Base-by-base conservation (phyloP, 2,888 invertebrate genomes). In the Drosophila algonquin region DNA sequence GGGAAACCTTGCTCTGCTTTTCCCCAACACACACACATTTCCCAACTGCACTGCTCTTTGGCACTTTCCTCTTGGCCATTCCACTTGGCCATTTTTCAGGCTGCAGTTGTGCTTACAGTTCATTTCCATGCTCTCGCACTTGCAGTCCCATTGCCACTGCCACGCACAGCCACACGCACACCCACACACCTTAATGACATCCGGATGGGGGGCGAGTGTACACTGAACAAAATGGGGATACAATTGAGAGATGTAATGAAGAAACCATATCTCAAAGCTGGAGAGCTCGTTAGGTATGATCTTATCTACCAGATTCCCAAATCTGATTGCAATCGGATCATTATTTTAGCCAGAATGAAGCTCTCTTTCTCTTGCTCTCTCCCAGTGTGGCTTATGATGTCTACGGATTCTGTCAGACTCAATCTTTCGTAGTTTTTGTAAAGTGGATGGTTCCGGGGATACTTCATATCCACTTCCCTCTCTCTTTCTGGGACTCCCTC, bases 111-210 rank as follows among this genome's bases (percentile, higher is more conserved):
- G 67, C 60, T 67, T 65, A 84, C 71, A 84, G 84, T 83, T 83
- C 79, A 83, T 86, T 86, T 83, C 68, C 79, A 87, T 81, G 72
- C 73, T 40, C 40, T 40, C 40, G 69, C 50, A 30, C 63, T 52
- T 52, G 51, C 18, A 48, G 48, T 48, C 12, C 12, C 40, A 40
- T 6, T 40, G 5, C 40, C 40, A 40, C 40, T n/a, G 2, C 40
- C 40, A 47, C 59, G 48, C 62, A 45, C n/a, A 18, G n/a, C 14
- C 44, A n/a, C 16, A 40, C 48, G 24, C 32, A 10, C 46, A n/a
- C 51, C 50, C 58, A 44, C 53, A 55, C 74, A 76, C 77, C 71
- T 84, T 89, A 84, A 84, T 84, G 89, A 84, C 76, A 89, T 89
- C 87, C 84, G 50, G 63, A 54, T 21, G 72, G 72, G 45, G 53